These are phyloP conservation scores for Charadrius vociferus DNA, from an alignment of 2,113 vertebrate genomes.

Conservation along the genomic window DNA sequence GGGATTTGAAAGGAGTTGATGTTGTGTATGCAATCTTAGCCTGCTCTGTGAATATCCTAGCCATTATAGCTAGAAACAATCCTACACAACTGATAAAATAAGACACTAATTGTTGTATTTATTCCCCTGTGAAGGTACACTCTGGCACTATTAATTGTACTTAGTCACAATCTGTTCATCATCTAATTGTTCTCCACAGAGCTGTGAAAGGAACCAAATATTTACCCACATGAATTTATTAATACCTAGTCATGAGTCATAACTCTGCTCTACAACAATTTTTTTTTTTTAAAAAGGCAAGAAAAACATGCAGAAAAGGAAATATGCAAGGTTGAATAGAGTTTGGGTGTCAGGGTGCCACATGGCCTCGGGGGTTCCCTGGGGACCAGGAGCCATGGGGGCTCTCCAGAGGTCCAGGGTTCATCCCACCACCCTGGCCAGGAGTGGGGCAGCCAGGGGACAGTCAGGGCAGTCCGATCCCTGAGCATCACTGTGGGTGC, in stretches of 20 bases:
- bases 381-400: not conserved
- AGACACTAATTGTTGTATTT: conserved; percentile 55
- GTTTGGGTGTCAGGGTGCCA: not conserved
- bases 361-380: accelerated
- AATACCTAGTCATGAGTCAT: conserved; percentile 35
- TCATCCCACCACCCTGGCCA: not conserved
- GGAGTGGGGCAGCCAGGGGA: not conserved
- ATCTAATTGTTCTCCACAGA: conserved; percentile 33
- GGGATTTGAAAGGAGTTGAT: not conserved
- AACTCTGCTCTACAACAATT: not conserved
- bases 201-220: conserved; percentile 47
- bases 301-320: not conserved
- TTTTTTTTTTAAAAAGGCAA: not conserved
- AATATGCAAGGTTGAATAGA: accelerated
- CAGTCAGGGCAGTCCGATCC: not conserved
- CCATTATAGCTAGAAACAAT: conserved; percentile 23
- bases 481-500: not conserved
- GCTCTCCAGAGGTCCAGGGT: not conserved
- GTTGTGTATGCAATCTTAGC: not conserved
- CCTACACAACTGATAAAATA: conserved; percentile 52
- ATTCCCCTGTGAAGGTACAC: conserved; percentile 30
- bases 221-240: conserved; percentile 56
- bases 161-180: conserved; percentile 64
- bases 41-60: not conserved
- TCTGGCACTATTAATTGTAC: conserved; percentile 40